These are phyloP conservation scores for Pheosia gnoma DNA, from an alignment of 2,888 invertebrate species.

Conservation along the genomic window DNA sequence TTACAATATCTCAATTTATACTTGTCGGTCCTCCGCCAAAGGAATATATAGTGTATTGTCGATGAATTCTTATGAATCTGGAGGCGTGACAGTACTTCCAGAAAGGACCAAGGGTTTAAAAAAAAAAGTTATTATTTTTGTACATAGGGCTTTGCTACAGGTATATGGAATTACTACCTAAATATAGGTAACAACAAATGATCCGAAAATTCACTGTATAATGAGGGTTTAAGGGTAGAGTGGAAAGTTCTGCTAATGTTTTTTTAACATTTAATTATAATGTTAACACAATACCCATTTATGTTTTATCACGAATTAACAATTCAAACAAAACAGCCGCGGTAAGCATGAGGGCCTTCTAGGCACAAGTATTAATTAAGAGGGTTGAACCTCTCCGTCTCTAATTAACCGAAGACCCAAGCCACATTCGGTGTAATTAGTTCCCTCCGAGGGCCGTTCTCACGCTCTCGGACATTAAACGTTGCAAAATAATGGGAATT, in stretches of 20 bases:
- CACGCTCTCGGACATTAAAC: slow-evolving; percentile 72
- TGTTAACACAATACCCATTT: slow-evolving; percentile 65
- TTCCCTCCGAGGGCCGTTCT: slow-evolving; percentile 78
- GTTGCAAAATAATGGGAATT: slow-evolving; percentile 64
- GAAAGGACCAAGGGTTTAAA: too few relatives aligned
- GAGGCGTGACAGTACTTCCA: not conserved
- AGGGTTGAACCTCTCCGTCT: slow-evolving; percentile 79
- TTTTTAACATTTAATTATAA: slow-evolving; percentile 60
- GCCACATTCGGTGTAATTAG: slow-evolving; percentile 81
- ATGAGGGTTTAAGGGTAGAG: slow-evolving; percentile 27
- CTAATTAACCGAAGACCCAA: slow-evolving; percentile 83
- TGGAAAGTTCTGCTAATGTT: slow-evolving; percentile 33
- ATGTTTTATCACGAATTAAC: slow-evolving; percentile 75
- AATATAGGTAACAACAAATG: slow-evolving; percentile 8
- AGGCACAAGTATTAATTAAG: slow-evolving; percentile 82
- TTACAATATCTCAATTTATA: slow-evolving; percentile 46
- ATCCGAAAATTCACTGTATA: slow-evolving; percentile 21
- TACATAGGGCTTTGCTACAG: too few relatives aligned
- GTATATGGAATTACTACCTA: too few relatives aligned
- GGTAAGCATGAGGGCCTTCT: slow-evolving; percentile 72
- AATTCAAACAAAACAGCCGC: slow-evolving; percentile 78
- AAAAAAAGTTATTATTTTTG: too few relatives aligned
- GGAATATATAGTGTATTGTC: not conserved
- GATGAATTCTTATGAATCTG: not conserved
- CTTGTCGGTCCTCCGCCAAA: slow-evolving; percentile 13